Conservation (phyloP, 2,797 vertebrate genomes). For the Zonotrichia albicollis region DNA sequence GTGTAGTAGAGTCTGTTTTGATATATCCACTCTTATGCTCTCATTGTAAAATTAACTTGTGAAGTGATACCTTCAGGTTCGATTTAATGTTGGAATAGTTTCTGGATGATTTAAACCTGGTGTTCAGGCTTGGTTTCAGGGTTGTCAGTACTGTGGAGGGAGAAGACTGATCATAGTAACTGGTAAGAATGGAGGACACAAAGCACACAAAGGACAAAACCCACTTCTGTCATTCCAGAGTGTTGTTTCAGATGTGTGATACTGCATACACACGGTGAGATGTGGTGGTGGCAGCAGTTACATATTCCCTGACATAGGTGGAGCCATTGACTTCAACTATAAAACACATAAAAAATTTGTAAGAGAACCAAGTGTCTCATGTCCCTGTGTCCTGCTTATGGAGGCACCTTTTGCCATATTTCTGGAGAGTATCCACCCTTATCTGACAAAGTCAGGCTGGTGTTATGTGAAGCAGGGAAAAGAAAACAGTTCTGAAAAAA, state of each 20-base stretch:
- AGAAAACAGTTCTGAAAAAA: neutral
- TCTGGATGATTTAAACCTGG: neutral
- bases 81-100: neutral
- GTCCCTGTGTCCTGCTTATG: neutral
- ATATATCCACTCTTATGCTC: rapidly evolving
- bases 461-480: neutral
- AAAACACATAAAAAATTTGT: neutral
- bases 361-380: rapidly evolving
- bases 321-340: conserved; percentile 11
- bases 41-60: neutral
- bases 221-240: neutral
- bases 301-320: neutral
- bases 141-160: neutral
- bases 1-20: neutral
- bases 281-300: neutral
- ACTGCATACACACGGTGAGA: neutral
- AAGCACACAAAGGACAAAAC: neutral
- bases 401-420: neutral
- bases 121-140: neutral
- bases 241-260: neutral
- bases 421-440: neutral
- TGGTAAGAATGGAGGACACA: neutral
- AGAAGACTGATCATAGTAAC: neutral
- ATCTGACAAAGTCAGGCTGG: neutral
- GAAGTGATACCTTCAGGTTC: neutral